Evolutionary conservation across 64 coral and sea anemone species (phyloP).

Genomic region (Hydrozoanthus tunicans): DNA sequence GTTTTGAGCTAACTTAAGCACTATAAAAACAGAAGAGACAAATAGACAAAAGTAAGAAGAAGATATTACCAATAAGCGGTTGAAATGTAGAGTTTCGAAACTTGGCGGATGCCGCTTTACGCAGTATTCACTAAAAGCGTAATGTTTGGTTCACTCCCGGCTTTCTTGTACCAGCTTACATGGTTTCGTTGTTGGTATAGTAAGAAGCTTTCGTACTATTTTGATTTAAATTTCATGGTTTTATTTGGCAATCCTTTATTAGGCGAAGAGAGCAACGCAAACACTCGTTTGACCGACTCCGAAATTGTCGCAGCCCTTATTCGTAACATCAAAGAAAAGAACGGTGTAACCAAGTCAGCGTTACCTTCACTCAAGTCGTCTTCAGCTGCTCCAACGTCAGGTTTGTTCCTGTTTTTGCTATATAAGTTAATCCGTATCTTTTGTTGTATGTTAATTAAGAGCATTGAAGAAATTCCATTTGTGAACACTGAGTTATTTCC

Average conservation of each 20-base stretch:
- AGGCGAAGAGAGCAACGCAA: slow-evolving; percentile 50
- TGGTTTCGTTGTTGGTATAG: background rate
- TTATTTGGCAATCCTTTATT: background rate
- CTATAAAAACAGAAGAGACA: too few relatives aligned
- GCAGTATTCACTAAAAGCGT: too few relatives aligned
- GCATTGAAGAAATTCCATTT: too few relatives aligned
- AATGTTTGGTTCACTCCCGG: too few relatives aligned
- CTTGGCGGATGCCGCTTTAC: too few relatives aligned
- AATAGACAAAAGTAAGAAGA: too few relatives aligned
- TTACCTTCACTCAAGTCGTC: background rate
- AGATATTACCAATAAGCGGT: too few relatives aligned
- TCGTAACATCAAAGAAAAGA: slow-evolving; percentile 58
- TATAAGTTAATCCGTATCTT: too few relatives aligned
- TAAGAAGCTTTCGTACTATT: background rate
- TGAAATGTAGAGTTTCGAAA: too few relatives aligned
- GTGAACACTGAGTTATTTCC: background rate
- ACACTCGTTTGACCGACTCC: slow-evolving; percentile 22
- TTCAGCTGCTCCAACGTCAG: slow-evolving; percentile 6
- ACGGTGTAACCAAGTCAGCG: slow-evolving; percentile 37
- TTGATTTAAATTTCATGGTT: background rate
- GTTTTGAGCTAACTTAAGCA: too few relatives aligned
- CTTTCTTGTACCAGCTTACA: too few relatives aligned
- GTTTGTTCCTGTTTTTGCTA: background rate
- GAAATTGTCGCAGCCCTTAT: slow-evolving; percentile 50
- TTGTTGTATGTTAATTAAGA: too few relatives aligned